These are phyloP conservation scores for Papilio xuthus DNA, from an alignment of 1,140 invertebrate species.

Conservation along the genomic window DNA sequence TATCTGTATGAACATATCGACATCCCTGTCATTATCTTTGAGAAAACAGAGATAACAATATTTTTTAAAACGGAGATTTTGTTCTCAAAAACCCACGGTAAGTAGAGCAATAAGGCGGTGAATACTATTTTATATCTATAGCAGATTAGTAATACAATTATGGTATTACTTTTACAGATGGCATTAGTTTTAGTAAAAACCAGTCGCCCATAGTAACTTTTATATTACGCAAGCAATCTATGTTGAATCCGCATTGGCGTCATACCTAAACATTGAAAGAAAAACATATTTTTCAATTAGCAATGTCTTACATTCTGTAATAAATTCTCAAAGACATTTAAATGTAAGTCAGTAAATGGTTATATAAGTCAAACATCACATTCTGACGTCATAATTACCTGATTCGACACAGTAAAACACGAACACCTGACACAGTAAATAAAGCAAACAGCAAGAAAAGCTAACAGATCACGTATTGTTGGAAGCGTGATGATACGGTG, in stretches of 20 bases:
- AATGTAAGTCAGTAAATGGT: neutral
- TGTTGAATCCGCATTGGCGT: neutral
- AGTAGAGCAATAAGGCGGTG: no score
- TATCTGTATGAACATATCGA: no score
- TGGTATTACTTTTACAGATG: neutral
- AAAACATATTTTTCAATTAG: neutral
- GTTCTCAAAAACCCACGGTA: no score
- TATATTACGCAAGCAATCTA: conserved; percentile 10
- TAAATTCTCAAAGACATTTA: neutral
- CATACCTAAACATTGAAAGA: neutral
- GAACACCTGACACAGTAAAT: conserved; percentile 26
- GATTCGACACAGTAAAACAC: neutral
- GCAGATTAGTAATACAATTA: neutral
- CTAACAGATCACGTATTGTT: neutral
- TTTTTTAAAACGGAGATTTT: no score
- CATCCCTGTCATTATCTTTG: no score
- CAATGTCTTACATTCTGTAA: neutral
- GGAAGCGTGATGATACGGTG: conserved; percentile 38
- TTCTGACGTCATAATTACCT: neutral
- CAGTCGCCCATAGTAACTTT: neutral
- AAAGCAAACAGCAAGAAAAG: conserved; percentile 12
- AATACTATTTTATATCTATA: no score
- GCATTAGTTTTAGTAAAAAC: neutral
- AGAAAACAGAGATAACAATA: no score
- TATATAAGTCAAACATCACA: neutral